Percentiles rank a stretch among this genome's conserved stretches.
Evolutionary conservation across 1,140 invertebrate genomes (phyloP).

Genomic region (Chionoecetes opilio): DNA sequence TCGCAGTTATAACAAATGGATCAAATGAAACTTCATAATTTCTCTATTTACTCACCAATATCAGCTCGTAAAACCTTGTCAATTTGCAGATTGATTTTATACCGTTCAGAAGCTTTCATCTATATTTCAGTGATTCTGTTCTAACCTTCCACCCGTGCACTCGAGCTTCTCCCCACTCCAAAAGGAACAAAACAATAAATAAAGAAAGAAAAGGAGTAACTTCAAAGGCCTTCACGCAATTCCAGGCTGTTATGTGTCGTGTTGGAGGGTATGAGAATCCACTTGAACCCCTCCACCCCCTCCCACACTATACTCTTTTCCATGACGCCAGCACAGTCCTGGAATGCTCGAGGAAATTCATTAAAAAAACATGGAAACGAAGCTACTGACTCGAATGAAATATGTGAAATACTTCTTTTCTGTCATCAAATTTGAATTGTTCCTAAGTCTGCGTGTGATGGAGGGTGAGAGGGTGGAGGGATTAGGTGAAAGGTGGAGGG

Average conservation of each 20-base stretch:
- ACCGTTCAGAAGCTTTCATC: not conserved
- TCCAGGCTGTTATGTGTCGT: not conserved
- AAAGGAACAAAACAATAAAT: not conserved
- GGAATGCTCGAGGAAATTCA: conserved; percentile 18
- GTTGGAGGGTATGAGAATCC: not conserved
- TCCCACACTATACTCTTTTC: not conserved
- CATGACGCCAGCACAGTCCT: not conserved
- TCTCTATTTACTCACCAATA: not conserved
- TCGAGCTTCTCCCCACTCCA: not conserved
- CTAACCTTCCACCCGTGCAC: not conserved
- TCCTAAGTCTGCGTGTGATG: not conserved
- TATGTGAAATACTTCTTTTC: not conserved
- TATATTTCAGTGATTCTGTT: conserved; percentile 9
- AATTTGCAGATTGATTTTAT: not conserved
- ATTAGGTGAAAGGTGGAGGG: not conserved
- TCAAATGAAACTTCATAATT: not conserved
- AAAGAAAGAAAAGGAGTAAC: not conserved
- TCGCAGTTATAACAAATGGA: too few species aligned
- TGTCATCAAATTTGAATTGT: not conserved
- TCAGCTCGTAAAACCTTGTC: not conserved
- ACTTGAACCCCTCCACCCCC: not conserved
- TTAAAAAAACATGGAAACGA: conserved; percentile 21
- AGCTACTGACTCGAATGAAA: not conserved
- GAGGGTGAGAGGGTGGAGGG: not conserved
- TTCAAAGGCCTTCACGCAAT: conserved; percentile 1